Evolutionary conservation across 2,888 invertebrate species (phyloP).

Genomic region (Trisateles emortualis): DNA sequence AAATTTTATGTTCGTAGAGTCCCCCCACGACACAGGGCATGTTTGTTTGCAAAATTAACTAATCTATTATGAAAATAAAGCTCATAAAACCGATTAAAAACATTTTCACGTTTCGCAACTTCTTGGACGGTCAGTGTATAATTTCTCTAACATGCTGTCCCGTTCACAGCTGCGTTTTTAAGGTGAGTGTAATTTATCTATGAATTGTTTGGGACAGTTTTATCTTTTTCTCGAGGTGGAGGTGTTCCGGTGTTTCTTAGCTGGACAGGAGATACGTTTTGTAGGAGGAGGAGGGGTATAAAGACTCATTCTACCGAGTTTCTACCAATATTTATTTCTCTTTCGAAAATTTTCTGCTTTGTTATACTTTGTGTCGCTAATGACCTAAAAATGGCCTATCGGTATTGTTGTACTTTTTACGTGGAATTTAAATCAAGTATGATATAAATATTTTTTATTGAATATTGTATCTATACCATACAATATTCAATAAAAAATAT

Average conservation of each 20-base stretch:
- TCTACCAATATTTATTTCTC: conserved; percentile 14
- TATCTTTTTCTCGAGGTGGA: conserved; percentile 61
- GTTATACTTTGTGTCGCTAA: background rate
- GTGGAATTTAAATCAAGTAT: too few relatives aligned
- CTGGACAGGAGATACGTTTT: conserved; percentile 42
- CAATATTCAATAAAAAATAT: too few relatives aligned
- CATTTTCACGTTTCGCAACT: background rate
- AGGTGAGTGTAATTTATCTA: conserved; percentile 74
- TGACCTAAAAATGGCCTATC: conserved; percentile 2
- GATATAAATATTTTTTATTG: background rate
- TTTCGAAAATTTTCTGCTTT: conserved; percentile 2
- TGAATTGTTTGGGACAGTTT: conserved; percentile 73
- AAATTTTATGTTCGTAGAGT: too few relatives aligned
- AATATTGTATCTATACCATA: too few relatives aligned
- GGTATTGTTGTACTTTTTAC: background rate
- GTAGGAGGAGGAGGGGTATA: conserved; percentile 13
- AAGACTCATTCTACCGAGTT: conserved; percentile 24
- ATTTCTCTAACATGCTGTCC: conserved; percentile 43
- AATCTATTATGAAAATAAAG: too few relatives aligned
- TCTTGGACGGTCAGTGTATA: conserved; percentile 17
- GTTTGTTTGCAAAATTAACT: too few relatives aligned
- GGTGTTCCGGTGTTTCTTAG: conserved; percentile 52
- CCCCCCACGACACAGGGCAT: too few relatives aligned
- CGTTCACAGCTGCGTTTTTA: conserved; percentile 68
- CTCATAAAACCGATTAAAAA: background rate